Percentiles rank a stretch among this genome's conserved stretches.
These are phyloP conservation scores for Antheraea pernyi DNA, from an alignment of 1,140 invertebrate genomes.

Conservation along the genomic window DNA sequence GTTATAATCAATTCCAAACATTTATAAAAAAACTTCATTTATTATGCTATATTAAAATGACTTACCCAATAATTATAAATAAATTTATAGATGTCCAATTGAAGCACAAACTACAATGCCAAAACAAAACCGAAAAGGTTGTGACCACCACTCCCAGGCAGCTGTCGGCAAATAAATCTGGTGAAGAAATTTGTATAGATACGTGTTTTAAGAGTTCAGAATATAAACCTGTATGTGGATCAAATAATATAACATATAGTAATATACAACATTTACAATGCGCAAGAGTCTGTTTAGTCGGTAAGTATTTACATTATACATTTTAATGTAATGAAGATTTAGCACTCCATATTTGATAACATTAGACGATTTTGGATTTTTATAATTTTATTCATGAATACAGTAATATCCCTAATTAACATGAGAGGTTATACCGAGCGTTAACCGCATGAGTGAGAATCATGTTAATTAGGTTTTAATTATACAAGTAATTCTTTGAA, in stretches of 20 bases:
- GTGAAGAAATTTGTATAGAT: background rate
- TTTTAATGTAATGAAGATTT: no score
- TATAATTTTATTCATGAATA: no score
- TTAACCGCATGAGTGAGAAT: no score
- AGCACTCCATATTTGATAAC: no score
- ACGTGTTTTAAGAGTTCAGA: background rate
- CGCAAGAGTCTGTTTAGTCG: constrained; percentile 67
- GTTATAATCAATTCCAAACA: no score
- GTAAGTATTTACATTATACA: constrained; percentile 8
- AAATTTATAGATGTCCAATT: background rate
- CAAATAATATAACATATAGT: constrained; percentile 81
- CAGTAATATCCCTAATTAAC: no score
- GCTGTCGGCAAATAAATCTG: background rate
- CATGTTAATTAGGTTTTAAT: no score
- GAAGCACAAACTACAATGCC: background rate
- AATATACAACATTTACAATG: constrained; percentile 82
- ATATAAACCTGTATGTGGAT: constrained; percentile 86
- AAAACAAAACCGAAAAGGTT: background rate
- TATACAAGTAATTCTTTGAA: no score
- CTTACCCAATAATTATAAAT: background rate
- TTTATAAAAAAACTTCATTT: no score
- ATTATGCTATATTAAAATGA: no score
- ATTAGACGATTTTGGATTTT: no score
- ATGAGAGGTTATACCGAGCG: no score
- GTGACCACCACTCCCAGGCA: background rate